phyloP scores from a whole-genome alignment of 2,797 vertebrate species.

The Erpetoichthys calabaricus region DNA sequence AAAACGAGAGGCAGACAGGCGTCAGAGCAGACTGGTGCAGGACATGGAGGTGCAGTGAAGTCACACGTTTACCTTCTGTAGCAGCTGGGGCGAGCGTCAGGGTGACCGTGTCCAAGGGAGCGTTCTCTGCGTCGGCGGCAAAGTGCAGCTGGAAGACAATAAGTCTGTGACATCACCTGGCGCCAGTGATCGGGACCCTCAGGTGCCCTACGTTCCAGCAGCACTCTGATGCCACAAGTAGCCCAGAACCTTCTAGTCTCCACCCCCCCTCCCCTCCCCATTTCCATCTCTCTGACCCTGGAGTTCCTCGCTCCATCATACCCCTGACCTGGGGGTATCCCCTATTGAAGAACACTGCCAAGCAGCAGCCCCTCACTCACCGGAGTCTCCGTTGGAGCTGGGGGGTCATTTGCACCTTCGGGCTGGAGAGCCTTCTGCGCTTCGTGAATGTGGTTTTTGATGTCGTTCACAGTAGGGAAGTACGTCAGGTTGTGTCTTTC shows the following conservation, averaged over 20 bases:
- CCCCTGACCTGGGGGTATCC: too few species aligned
- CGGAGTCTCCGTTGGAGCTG: constrained; percentile 26
- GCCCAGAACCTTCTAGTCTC: too few species aligned
- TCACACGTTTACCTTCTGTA: constrained; percentile 40
- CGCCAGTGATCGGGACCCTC: too few species aligned
- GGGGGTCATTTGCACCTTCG: constrained; percentile 19
- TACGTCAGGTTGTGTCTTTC: constrained; percentile 71
- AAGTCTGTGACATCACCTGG: constrained; percentile 6
- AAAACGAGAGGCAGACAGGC: not conserved
- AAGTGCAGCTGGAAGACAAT: constrained; percentile 49
- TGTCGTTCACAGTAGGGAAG: constrained; percentile 74
- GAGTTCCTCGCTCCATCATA: too few species aligned
- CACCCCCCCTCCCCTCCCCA: too few species aligned
- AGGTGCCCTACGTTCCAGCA: too few species aligned
- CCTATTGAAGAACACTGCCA: not conserved
- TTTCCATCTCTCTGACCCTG: too few species aligned
- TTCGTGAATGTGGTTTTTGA: constrained; percentile 76
- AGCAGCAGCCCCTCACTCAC: constrained; percentile 6
- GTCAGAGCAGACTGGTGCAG: not conserved
- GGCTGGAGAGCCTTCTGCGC: constrained; percentile 50
- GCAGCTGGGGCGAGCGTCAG: constrained; percentile 46
- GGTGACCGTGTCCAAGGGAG: constrained; percentile 60
- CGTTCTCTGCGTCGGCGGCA: constrained; percentile 46
- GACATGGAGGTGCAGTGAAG: not conserved
- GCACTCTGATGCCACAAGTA: too few species aligned